Conservation (phyloP, 2,797 vertebrate species). For the Eospalax fontanierii region DNA sequence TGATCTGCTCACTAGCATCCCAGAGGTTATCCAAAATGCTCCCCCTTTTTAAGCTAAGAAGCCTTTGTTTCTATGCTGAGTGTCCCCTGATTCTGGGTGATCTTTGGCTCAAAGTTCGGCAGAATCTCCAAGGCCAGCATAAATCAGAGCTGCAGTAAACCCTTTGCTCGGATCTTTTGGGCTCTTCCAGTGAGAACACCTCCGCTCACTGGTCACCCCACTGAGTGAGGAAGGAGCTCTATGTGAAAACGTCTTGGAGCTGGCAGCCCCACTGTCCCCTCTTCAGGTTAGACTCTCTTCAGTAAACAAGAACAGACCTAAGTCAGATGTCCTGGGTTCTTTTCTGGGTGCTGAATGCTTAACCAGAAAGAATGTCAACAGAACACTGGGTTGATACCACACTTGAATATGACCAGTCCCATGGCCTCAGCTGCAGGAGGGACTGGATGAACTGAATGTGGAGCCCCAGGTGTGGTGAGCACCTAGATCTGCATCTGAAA, state of each 20-base stretch:
- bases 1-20: neutral
- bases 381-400: neutral
- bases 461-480: neutral
- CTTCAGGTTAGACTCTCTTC: neutral
- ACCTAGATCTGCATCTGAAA: neutral
- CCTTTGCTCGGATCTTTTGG: neutral
- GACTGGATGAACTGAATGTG: neutral
- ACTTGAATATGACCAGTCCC: neutral
- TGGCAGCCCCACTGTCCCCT: neutral
- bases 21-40: no score
- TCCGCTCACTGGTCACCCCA: neutral
- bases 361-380: neutral
- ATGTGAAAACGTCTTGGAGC: neutral
- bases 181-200: neutral
- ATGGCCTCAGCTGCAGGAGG: neutral
- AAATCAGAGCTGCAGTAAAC: no score
- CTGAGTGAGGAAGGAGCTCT: neutral
- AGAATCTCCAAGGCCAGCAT: neutral
- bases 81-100: neutral
- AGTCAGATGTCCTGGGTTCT: neutral
- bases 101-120: neutral
- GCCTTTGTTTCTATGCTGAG: neutral
- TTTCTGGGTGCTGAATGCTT: slow-evolving; percentile 1
- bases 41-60: neutral
- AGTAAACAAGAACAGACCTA: neutral